A percentile compares a stretch with the other conserved stretches of the same genome.
phyloP scores from a whole-genome alignment of 2,888 invertebrate genomes.

The Eristalinus sepulchralis region DNA sequence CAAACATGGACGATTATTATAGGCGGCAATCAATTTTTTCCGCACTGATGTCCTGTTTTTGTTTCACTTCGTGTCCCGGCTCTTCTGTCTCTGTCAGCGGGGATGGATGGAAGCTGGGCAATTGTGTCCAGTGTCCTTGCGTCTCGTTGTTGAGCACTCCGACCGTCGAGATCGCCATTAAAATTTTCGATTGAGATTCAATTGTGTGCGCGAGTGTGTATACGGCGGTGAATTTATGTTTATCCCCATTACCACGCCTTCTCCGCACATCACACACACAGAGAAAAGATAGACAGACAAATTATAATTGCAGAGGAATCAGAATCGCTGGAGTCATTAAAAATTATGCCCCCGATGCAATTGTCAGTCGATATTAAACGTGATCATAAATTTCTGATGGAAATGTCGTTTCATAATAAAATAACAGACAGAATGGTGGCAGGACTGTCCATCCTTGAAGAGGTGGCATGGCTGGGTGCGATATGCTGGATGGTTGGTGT shows the following conservation, averaged over 20 bases:
- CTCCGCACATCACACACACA: constrained; percentile 9
- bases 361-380: constrained; percentile 72
- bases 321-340: constrained; percentile 68
- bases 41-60: not conserved
- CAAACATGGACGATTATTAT: constrained; percentile 66
- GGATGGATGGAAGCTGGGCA: constrained; percentile 50
- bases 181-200: constrained; percentile 68
- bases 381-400: constrained; percentile 71
- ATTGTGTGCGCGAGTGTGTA: constrained; percentile 50
- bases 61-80: not conserved
- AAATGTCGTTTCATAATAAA: constrained; percentile 63
- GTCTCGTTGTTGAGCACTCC: constrained; percentile 26
- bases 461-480: constrained; percentile 39
- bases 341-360: constrained; percentile 71
- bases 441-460: constrained; percentile 21
- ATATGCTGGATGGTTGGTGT: not conserved
- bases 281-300: constrained; percentile 11
- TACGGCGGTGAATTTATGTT: constrained; percentile 51
- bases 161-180: constrained; percentile 49
- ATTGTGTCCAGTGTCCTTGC: constrained; percentile 9
- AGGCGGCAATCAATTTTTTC: constrained; percentile 41
- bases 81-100: constrained; percentile 32
- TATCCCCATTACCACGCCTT: not conserved
- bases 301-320: constrained; percentile 64
- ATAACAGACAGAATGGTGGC: constrained; percentile 64